Evolutionary conservation across 2,888 invertebrate species (phyloP).

Genomic region (Odontocerum albicorne): DNA sequence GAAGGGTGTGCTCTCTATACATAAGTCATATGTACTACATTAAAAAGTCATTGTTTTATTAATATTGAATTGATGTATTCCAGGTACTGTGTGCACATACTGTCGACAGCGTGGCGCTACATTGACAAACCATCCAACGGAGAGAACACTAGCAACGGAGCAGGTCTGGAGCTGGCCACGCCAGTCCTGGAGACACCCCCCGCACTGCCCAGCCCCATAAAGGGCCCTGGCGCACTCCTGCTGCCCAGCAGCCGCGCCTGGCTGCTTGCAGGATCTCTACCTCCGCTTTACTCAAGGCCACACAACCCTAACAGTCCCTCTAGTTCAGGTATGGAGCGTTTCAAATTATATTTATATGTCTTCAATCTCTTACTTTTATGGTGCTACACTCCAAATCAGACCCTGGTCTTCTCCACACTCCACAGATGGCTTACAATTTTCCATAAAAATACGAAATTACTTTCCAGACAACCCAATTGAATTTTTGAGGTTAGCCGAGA

Average conservation of each 20-base stretch:
- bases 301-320: slow-evolving; percentile 38
- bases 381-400: background rate
- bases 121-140: slow-evolving; percentile 48
- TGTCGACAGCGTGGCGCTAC: slow-evolving; percentile 61
- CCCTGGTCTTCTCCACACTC: too few species aligned
- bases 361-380: background rate
- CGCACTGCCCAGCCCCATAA: slow-evolving; percentile 35
- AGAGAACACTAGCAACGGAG: slow-evolving; percentile 41
- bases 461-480: too few species aligned
- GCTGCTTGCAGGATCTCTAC: slow-evolving; percentile 68
- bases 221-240: slow-evolving; percentile 44
- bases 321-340: slow-evolving; percentile 38
- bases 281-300: slow-evolving; percentile 58
- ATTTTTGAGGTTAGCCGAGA: too few species aligned
- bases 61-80: too few species aligned
- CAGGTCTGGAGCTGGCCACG: slow-evolving; percentile 71
- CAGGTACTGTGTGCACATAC: slow-evolving; percentile 55
- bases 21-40: too few species aligned
- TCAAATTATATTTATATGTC: background rate
- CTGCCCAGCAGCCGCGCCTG: slow-evolving; percentile 70
- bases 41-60: too few species aligned
- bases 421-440: too few species aligned
- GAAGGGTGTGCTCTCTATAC: too few species aligned
- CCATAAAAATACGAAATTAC: too few species aligned
- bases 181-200: slow-evolving; percentile 68